phyloP scores from a whole-genome alignment of 2,797 vertebrate genomes.

The Scleropages formosus region DNA sequence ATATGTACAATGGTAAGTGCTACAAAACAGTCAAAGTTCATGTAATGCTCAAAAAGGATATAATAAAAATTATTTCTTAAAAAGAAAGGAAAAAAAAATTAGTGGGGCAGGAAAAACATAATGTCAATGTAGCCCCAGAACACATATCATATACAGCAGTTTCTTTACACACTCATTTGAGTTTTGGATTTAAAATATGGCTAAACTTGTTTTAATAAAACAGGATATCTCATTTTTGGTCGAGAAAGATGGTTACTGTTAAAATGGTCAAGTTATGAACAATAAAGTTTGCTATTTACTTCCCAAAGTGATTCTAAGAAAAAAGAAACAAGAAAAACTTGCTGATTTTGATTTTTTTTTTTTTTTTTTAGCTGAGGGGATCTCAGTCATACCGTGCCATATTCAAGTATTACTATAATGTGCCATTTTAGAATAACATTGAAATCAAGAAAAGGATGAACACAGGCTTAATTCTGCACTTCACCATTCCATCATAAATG shows the following conservation, averaged over 20 bases:
- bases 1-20: slow-evolving; percentile 59
- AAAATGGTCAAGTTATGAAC: too few species aligned
- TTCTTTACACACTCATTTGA: too few species aligned
- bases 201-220: too few species aligned
- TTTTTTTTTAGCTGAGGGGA: not conserved
- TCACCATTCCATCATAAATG: not conserved
- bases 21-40: slow-evolving; percentile 49
- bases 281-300: not conserved
- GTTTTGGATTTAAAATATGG: too few species aligned
- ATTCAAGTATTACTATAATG: slow-evolving; percentile 7
- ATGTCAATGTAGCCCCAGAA: too few species aligned
- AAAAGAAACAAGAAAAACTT: not conserved
- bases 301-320: not conserved
- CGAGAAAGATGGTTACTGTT: too few species aligned
- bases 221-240: too few species aligned
- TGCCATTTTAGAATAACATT: slow-evolving; percentile 54
- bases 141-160: too few species aligned
- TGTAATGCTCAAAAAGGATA: slow-evolving; percentile 39
- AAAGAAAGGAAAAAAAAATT: not conserved
- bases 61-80: not conserved
- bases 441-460: not conserved
- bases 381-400: slow-evolving; percentile 6
- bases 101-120: too few species aligned
- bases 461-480: slow-evolving; percentile 6
- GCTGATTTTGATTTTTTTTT: too few species aligned